A percentile compares a stretch with the other conserved stretches of the same genome.
Conservation (phyloP, 2,113 vertebrate species). For the Podarcis muralis region DNA sequence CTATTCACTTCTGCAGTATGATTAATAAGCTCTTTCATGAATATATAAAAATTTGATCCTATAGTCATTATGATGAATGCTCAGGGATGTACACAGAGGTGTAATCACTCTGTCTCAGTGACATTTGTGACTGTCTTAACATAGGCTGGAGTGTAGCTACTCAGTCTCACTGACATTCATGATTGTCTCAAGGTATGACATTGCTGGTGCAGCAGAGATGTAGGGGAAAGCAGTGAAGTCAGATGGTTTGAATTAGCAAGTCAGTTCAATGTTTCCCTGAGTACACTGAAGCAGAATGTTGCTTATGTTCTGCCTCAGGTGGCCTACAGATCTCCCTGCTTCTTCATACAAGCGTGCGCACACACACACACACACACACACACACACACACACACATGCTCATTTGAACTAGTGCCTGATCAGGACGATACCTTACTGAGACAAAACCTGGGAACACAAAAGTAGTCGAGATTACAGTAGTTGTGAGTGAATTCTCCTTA, state of each 20-base stretch:
- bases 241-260: not conserved
- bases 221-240: not conserved
- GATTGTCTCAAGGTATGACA: not conserved
- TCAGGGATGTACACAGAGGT: not conserved
- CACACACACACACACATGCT: not conserved
- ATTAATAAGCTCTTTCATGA: not conserved
- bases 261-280: not conserved
- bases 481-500: not conserved
- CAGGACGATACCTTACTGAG: not conserved
- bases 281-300: not conserved
- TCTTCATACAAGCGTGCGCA: not conserved
- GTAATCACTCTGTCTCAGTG: not conserved
- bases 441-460: not conserved
- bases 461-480: not conserved
- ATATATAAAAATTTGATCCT: not conserved
- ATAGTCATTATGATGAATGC: not conserved
- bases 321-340: not conserved
- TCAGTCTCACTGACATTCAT: not conserved
- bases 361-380: too few relatives aligned
- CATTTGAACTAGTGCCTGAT: not conserved
- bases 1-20: not conserved
- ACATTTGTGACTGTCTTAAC: not conserved
- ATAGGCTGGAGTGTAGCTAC: not conserved
- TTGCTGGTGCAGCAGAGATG: not conserved
- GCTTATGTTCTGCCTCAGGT: not conserved